These are phyloP conservation scores for Pandion haliaetus DNA, from an alignment of 2,113 vertebrate genomes.

Conservation along the genomic window DNA sequence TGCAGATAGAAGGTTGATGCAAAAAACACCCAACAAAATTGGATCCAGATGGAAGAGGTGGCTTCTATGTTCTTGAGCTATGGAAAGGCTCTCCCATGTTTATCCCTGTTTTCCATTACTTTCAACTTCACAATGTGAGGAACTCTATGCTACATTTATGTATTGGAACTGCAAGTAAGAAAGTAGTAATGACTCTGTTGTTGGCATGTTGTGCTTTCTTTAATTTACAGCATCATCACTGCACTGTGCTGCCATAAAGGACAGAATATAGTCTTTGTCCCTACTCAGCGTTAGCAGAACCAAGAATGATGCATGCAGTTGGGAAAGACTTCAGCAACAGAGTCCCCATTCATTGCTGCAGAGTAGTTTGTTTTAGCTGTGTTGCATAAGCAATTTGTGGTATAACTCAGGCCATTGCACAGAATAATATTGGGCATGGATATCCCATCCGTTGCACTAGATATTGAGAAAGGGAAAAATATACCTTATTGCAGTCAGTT, in stretches of 20 bases:
- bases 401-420: neutral
- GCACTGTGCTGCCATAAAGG: neutral
- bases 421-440: constrained; percentile 11
- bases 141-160: neutral
- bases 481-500: neutral
- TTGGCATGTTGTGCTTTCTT: neutral
- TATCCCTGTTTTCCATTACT: neutral
- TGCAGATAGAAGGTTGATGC: neutral
- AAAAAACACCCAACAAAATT: neutral
- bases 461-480: neutral
- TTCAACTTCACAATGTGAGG: neutral
- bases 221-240: neutral
- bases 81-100: neutral
- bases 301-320: neutral
- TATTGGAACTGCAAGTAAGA: neutral
- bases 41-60: neutral
- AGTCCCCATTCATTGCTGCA: constrained; percentile 30
- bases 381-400: constrained; percentile 1
- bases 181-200: neutral
- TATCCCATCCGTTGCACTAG: neutral
- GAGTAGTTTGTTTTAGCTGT: constrained; percentile 38
- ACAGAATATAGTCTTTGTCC: constrained; percentile 54
- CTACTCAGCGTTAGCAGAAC: neutral
- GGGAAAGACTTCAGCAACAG: constrained; percentile 26
- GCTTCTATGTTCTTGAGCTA: neutral